phyloP scores from a whole-genome alignment of 2,888 invertebrate genomes.

The Iphiclides podalirius region DNA sequence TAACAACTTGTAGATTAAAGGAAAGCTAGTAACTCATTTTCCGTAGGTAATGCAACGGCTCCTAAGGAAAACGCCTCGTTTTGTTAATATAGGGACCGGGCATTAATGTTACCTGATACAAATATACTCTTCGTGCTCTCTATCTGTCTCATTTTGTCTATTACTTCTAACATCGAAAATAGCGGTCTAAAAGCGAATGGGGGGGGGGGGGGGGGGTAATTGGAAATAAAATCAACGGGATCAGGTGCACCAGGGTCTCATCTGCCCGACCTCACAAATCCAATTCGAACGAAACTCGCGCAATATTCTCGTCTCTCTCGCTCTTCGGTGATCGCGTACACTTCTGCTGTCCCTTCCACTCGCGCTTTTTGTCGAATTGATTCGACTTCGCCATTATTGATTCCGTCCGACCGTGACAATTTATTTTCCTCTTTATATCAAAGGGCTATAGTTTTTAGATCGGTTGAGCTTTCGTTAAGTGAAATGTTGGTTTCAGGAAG shows the following conservation, averaged over 20 bases:
- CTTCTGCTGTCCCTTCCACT: conserved; percentile 39
- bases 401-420: conserved; percentile 42
- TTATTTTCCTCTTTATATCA: conserved; percentile 41
- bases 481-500: conserved; percentile 39
- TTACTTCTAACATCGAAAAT: neutral
- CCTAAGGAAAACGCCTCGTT: too few relatives aligned
- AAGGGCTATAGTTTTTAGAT: conserved; percentile 36
- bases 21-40: too few relatives aligned
- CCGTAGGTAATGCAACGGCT: too few relatives aligned
- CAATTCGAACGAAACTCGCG: conserved; percentile 43
- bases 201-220: conserved; percentile 46
- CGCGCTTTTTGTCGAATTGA: conserved; percentile 68
- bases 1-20: too few relatives aligned
- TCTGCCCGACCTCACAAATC: conserved; percentile 57
- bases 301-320: conserved; percentile 45
- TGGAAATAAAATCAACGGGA: conserved; percentile 71
- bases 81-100: too few relatives aligned
- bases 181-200: conserved; percentile 24
- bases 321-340: conserved; percentile 37
- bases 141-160: too few relatives aligned
- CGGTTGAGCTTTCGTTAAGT: conserved; percentile 26
- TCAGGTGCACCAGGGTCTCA: conserved; percentile 65
- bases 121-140: too few relatives aligned
- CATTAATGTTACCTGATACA: too few relatives aligned
- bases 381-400: conserved; percentile 73